Evolutionary conservation across 2,888 invertebrate genomes (phyloP).

Genomic region (Trichogramma dendrolimi): DNA sequence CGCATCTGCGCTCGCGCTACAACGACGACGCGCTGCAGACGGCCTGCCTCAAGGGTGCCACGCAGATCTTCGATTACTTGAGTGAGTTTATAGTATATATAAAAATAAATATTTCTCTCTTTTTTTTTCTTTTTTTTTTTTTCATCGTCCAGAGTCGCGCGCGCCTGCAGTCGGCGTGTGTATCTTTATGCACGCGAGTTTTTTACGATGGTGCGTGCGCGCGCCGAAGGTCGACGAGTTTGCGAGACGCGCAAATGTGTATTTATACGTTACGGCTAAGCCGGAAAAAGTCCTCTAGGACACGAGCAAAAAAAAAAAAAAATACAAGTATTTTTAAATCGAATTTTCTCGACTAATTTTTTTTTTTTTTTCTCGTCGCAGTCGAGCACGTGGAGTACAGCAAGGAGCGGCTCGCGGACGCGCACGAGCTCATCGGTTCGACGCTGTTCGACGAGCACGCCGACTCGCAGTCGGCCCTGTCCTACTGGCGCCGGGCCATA

Average conservation of each 20-base stretch:
- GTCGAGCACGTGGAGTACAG: conserved; percentile 57
- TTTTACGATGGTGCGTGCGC: neutral
- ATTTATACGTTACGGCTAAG: too few relatives aligned
- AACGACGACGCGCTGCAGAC: conserved; percentile 87
- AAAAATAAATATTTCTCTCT: conserved; percentile 28
- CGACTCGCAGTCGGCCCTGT: conserved; percentile 67
- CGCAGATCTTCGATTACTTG: conserved; percentile 68
- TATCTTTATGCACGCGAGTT: neutral
- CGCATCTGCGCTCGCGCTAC: conserved; percentile 69
- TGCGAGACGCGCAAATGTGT: too few relatives aligned
- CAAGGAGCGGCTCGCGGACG: conserved; percentile 72
- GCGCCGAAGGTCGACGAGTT: too few relatives aligned
- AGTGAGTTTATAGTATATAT: conserved; percentile 44
- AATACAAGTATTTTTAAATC: neutral
- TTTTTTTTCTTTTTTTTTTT: neutral
- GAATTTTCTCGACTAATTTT: neutral
- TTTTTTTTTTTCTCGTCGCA: conserved; percentile 23
- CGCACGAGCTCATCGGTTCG: conserved; percentile 82
- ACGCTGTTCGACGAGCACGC: conserved; percentile 85
- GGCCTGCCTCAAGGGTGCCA: conserved; percentile 76
- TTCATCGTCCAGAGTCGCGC: neutral
- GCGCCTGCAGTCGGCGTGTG: neutral
- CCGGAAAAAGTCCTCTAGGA: too few relatives aligned
- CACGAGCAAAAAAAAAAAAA: neutral
- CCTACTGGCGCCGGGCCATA: conserved; percentile 78